Evolutionary conservation across 2,797 vertebrate species (phyloP).

Genomic region (Helarctos malayanus): DNA sequence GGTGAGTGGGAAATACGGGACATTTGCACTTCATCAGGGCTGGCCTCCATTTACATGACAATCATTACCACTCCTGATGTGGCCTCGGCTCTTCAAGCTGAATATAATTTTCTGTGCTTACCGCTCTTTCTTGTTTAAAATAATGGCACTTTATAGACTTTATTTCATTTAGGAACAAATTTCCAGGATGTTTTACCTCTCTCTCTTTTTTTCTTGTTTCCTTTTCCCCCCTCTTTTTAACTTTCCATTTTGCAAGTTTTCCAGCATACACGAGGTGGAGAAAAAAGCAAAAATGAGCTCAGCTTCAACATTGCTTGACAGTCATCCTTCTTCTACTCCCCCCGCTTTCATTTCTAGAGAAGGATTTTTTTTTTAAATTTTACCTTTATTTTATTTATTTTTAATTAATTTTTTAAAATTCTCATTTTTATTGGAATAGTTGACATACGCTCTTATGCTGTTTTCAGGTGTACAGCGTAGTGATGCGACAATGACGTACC

Average conservation of each 20-base stretch:
- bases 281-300: background rate
- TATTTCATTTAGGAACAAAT: background rate
- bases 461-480: background rate
- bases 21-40: constrained; percentile 29
- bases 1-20: background rate
- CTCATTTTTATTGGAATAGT: background rate
- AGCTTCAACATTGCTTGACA: background rate
- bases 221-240: background rate
- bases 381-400: background rate
- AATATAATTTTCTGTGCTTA: constrained; percentile 56
- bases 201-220: background rate
- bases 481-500: background rate
- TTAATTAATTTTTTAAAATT: background rate
- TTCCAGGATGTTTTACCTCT: background rate
- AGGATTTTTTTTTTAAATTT: background rate
- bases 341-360: background rate
- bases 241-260: background rate
- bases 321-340: background rate
- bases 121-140: background rate
- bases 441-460: background rate
- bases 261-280: background rate
- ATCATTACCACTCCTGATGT: background rate
- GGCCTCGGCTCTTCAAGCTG: background rate
- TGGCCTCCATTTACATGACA: constrained; percentile 43
- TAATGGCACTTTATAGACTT: background rate